Evolutionary conservation across 2,888 invertebrate species (phyloP).

Genomic region (Volucella bombylans): DNA sequence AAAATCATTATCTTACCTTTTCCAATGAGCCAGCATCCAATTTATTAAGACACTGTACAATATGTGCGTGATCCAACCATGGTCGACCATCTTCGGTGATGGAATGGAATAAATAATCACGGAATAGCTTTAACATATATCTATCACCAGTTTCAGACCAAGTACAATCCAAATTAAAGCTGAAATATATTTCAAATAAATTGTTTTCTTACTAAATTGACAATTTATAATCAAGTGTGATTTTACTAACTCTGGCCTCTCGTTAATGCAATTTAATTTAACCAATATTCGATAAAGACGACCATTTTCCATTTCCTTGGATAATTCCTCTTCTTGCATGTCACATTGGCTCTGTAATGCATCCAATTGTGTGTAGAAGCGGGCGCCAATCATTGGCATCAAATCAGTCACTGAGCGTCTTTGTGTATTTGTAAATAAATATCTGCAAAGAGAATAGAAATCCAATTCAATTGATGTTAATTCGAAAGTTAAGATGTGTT

Average conservation of each 20-base stretch:
- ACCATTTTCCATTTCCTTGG: conserved; percentile 97
- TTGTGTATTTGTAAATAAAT: conserved; percentile 87
- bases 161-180: conserved; percentile 94
- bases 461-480: background rate
- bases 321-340: conserved; percentile 93
- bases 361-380: conserved; percentile 98
- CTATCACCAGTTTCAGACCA: conserved; percentile 99
- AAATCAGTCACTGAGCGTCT: conserved; percentile 95
- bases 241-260: conserved; percentile 92
- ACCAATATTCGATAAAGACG: conserved; percentile 94
- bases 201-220: background rate
- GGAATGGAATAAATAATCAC: conserved; percentile 98
- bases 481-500: background rate
- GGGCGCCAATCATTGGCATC: conserved; percentile 99
- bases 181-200: conserved; percentile 78
- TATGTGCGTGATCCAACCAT: conserved; percentile 98
- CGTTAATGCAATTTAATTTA: conserved; percentile 96
- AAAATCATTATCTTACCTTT: conserved; percentile 84
- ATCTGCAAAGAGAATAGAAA: conserved; percentile 84
- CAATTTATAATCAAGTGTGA: background rate
- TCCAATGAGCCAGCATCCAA: conserved; percentile 91
- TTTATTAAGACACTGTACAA: conserved; percentile 96
- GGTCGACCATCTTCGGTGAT: conserved; percentile 95
- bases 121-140: conserved; percentile 98
- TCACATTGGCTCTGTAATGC: conserved; percentile 93